Evolutionary conservation across 1,140 invertebrate genomes (phyloP), one percentile per base, ranked within the genome.

Genomic region (Sipha flava): DNA sequence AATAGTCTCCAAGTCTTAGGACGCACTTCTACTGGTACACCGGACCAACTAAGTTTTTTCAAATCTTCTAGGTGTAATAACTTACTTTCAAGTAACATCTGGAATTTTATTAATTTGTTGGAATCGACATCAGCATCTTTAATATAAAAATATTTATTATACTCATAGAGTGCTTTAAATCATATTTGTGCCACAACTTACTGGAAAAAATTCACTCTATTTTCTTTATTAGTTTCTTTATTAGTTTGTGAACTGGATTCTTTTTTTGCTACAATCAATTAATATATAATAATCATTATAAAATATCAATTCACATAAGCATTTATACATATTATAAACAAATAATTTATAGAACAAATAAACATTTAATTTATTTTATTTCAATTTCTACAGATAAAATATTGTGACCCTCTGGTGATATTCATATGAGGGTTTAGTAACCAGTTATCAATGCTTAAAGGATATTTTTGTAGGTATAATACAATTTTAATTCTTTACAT

Each of bases 11-110:
- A 94, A 5, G 90, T 88, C 52, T 90, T 88, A 4, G 90, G 90
- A 81, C 92, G 88, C 70, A 97, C 91, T 87, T 92, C 92, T 21
- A 91, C 89, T 52, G 96, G 96, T 82, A 98, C 92, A 6, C 97
- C 97, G 80, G 95, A 96, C 96, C 97, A 99, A 83, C 95, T 96
- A 1, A 97, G 86, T 82, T 95, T 92, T 83, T 94, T 91, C 26
- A 98, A 86, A 83, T 97, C 95, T 83, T 93, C 90, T 79, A 97
- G 86, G 87, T 95, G 92, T 59, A 94, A 87, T 64, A 93, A 89
- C 7, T 89, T 87, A 52, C 89, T 89, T 68, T 93, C 90, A 64
- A 95, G 87, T 29, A 96, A 84, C 81, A 90, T 87, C 84, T 93
- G 88, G 85, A 97, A 95, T 84, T 94, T 91, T 82, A 95, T 92